Percentiles rank a stretch among this genome's conserved stretches.
Evolutionary conservation across 2,888 invertebrate species (phyloP).

Genomic region (Eulithis prunata): DNA sequence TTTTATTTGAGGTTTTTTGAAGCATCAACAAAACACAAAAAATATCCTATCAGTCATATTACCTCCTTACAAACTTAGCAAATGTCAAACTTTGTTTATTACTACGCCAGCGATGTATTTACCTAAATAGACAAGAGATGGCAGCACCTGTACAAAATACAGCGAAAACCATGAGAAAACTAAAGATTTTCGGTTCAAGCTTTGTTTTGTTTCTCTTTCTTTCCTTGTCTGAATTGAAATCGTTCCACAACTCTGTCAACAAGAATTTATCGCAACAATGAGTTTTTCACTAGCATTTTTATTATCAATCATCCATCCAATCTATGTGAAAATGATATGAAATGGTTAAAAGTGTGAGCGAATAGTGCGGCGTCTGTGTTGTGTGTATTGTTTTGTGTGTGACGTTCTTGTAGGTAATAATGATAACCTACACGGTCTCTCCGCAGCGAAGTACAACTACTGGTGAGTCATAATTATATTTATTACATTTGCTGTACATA

Average conservation of each 20-base stretch:
- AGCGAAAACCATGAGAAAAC: conserved; percentile 20
- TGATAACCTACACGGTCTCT: conserved; percentile 81
- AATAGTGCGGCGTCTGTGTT: conserved; percentile 52
- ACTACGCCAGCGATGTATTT: conserved; percentile 21
- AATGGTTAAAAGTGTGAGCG: conserved; percentile 48
- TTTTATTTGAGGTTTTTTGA: not conserved
- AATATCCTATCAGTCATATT: not conserved
- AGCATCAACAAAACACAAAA: not conserved
- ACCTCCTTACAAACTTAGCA: conserved; percentile 60
- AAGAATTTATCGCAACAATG: conserved; percentile 18
- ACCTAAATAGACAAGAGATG: conserved; percentile 59
- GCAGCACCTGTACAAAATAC: conserved; percentile 53
- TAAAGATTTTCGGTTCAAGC: conserved; percentile 47
- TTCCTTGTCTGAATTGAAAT: conserved; percentile 44
- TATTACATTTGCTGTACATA: conserved; percentile 74
- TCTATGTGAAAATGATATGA: conserved; percentile 48
- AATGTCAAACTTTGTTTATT: conserved; percentile 49
- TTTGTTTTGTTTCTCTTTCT: conserved; percentile 71
- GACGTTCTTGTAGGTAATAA: conserved; percentile 70
- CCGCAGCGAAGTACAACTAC: conserved; percentile 69
- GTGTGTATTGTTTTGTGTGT: conserved; percentile 66
- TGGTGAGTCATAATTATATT: conserved; percentile 85
- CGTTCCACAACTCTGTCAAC: conserved; percentile 42
- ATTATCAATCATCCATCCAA: conserved; percentile 32
- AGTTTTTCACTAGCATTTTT: conserved; percentile 31